Percentiles rank a stretch among this genome's conserved stretches.
phyloP scores from a whole-genome alignment of 2,797 vertebrate species.

The Dendrocincla tyrannina region DNA sequence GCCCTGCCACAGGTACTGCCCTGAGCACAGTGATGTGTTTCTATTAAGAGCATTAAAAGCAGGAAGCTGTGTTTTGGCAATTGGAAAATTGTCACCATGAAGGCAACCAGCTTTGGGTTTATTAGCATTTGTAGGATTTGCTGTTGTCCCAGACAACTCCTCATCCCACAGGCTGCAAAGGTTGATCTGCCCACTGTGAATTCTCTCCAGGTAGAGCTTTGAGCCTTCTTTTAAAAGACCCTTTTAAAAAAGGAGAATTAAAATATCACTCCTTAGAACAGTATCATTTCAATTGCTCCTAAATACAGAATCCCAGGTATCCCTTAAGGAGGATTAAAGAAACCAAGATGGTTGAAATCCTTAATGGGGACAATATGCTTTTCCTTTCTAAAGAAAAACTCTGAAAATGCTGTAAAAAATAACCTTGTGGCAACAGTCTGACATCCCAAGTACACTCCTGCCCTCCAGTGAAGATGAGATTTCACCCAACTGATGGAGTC shows the following conservation, averaged over 20 bases:
- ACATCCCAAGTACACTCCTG: neutral
- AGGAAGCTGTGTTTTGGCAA: neutral
- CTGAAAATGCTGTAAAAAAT: neutral
- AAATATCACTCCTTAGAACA: neutral
- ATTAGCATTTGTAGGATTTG: neutral
- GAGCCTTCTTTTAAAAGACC: neutral
- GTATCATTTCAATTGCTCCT: neutral
- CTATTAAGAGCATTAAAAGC: neutral
- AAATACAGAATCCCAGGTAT: constrained; percentile 1
- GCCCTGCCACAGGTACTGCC: neutral
- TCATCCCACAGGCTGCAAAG: neutral
- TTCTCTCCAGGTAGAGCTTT: neutral
- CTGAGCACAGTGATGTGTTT: neutral
- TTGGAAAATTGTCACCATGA: neutral
- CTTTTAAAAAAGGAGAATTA: neutral
- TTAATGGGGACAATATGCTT: neutral
- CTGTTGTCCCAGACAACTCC: neutral
- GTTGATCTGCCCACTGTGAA: neutral
- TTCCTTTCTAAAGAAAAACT: neutral
- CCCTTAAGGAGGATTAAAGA: constrained; percentile 3
- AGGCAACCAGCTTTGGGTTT: neutral
- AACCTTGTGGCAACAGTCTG: neutral
- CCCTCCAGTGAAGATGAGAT: neutral
- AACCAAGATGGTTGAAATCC: neutral
- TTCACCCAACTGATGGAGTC: neutral